Conservation (phyloP, 92 coral and sea anemone species). For the Zoanthus sociatus region DNA sequence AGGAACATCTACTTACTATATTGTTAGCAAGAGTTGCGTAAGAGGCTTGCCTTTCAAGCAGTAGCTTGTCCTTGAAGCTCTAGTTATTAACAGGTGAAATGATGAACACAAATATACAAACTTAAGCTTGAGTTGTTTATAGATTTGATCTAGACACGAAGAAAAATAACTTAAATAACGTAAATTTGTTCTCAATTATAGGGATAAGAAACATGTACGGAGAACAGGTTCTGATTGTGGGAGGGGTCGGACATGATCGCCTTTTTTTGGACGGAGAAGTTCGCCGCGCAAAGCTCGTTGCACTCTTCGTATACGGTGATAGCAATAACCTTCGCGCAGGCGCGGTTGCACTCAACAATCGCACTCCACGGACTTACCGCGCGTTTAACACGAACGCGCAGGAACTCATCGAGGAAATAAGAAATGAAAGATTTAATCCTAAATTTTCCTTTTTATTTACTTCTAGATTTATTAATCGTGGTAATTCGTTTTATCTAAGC, state of each 20-base stretch:
- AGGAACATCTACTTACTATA: too few relatives aligned
- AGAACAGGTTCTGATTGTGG: conserved; percentile 83
- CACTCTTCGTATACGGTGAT: conserved; percentile 81
- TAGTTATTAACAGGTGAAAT: too few relatives aligned
- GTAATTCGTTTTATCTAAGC: conserved; percentile 91
- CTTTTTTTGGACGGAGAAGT: conserved; percentile 92
- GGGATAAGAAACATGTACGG: conserved; percentile 94
- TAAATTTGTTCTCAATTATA: conserved; percentile 28
- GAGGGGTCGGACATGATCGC: conserved; percentile 98
- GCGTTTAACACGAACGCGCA: conserved; percentile 87
- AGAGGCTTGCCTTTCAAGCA: too few relatives aligned
- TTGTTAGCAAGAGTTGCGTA: too few relatives aligned
- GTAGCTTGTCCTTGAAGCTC: too few relatives aligned
- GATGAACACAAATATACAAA: too few relatives aligned
- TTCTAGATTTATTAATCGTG: conserved; percentile 93
- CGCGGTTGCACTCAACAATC: conserved; percentile 87
- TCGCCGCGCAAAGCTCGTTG: conserved; percentile 85
- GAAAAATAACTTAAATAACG: too few relatives aligned
- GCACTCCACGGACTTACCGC: conserved; percentile 69
- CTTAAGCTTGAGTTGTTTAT: too few relatives aligned
- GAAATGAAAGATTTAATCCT: conserved; percentile 70
- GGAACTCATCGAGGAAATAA: conserved; percentile 71
- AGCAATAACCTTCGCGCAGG: conserved; percentile 81
- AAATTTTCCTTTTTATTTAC: conserved; percentile 82
- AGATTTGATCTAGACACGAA: too few relatives aligned